Evolutionary conservation across 2,797 vertebrate species (phyloP).

Genomic region (Coccyzus lansbergi): DNA sequence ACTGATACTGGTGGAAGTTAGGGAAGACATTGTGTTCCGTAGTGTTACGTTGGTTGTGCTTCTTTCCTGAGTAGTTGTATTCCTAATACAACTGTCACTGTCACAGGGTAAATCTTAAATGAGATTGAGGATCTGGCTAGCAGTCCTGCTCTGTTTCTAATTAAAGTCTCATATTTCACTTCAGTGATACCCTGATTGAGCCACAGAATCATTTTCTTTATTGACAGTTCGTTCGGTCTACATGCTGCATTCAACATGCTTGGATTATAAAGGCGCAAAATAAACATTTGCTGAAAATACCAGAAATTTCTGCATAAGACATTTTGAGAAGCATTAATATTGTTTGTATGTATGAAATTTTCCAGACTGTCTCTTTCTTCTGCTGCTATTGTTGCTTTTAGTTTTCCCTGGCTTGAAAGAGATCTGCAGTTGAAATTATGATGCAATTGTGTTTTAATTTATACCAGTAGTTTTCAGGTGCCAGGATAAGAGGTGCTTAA

Average conservation of each 20-base stretch:
- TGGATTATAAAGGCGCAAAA: not conserved
- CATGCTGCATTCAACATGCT: not conserved
- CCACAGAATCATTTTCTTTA: not conserved
- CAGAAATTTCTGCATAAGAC: not conserved
- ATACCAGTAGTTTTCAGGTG: not conserved
- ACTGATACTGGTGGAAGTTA: not conserved
- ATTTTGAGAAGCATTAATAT: not conserved
- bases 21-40: not conserved
- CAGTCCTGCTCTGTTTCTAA: not conserved
- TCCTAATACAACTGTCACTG: not conserved
- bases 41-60: not conserved
- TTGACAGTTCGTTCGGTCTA: not conserved
- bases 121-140: not conserved
- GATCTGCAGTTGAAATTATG: not conserved
- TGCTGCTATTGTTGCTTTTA: not conserved
- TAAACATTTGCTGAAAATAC: not conserved
- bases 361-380: not conserved
- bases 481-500: not conserved
- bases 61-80: not conserved
- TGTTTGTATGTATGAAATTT: not conserved
- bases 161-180: not conserved
- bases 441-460: constrained; percentile 2
- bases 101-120: not conserved
- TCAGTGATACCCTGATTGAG: not conserved
- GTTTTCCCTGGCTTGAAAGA: not conserved